These are phyloP conservation scores for Grus americana DNA, from an alignment of 2,113 vertebrate species.

Conservation along the genomic window DNA sequence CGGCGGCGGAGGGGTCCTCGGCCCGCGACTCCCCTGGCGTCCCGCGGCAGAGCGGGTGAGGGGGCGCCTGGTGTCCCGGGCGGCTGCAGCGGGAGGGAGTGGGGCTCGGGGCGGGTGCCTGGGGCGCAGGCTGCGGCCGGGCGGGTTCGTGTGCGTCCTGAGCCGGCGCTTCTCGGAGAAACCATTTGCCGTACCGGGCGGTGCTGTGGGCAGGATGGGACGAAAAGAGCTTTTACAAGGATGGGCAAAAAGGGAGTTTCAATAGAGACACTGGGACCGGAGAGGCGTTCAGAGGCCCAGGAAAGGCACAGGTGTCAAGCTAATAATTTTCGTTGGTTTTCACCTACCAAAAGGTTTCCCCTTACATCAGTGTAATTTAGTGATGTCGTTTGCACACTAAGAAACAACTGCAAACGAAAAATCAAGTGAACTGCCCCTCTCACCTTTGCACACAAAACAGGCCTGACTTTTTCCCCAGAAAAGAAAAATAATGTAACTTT, in stretches of 20 bases:
- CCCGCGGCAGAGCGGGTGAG: background rate
- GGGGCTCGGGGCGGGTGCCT: background rate
- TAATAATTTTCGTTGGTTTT: background rate
- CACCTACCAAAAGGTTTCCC: background rate
- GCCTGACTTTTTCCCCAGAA: background rate
- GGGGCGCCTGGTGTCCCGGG: too few species aligned
- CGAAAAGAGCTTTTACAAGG: background rate
- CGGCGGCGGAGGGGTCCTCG: too few species aligned
- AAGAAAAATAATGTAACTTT: background rate
- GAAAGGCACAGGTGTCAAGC: background rate
- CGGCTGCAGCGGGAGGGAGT: background rate
- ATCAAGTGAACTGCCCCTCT: rapidly evolving
- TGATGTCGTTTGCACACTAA: background rate
- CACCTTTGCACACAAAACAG: background rate
- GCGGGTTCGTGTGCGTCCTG: too few species aligned
- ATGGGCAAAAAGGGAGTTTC: background rate
- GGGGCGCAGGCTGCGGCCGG: background rate
- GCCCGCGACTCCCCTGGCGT: too few species aligned
- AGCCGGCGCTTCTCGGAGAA: too few species aligned
- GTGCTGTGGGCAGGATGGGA: background rate
- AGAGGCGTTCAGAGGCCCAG: background rate
- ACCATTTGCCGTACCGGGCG: rapidly evolving
- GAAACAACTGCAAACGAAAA: background rate
- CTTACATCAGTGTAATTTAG: rapidly evolving
- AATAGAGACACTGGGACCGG: rapidly evolving